A percentile compares a stretch with the other conserved stretches of the same genome.
phyloP scores from a whole-genome alignment of 1,140 invertebrate genomes.

The Drosophila kurseongensis region DNA sequence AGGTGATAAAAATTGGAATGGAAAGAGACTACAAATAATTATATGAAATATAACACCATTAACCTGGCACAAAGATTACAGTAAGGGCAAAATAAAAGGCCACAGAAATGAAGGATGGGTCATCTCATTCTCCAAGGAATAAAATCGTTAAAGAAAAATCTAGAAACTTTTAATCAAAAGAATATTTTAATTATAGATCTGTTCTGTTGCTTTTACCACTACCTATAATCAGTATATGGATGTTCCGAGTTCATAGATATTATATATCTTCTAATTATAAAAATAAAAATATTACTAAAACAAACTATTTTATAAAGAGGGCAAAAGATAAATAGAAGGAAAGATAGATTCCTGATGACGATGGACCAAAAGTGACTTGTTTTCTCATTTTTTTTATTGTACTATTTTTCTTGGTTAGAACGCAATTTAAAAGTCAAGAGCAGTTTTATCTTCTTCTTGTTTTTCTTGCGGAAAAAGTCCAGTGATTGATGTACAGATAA shows the following conservation, averaged over 20 bases:
- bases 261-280: no score
- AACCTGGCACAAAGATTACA: conserved; percentile 68
- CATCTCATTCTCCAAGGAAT: no score
- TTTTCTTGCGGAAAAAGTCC: conserved; percentile 22
- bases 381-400: conserved; percentile 3
- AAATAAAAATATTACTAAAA: no score
- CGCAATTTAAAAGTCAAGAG: conserved; percentile 17
- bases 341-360: not conserved
- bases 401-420: conserved; percentile 27
- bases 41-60: conserved; percentile 76
- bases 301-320: no score
- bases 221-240: no score
- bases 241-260: no score
- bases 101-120: no score
- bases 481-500: conserved; percentile 22
- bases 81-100: not conserved
- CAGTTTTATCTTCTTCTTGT: not conserved
- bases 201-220: no score
- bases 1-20: conserved; percentile 2
- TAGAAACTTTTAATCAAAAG: not conserved
- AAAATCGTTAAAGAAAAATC: no score
- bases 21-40: conserved; percentile 61
- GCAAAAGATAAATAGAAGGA: not conserved
- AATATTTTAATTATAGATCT: no score
- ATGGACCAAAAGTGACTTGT: conserved; percentile 2